phyloP scores from a whole-genome alignment of 2,888 invertebrate species.

The Caenorhabditis parvicauda region DNA sequence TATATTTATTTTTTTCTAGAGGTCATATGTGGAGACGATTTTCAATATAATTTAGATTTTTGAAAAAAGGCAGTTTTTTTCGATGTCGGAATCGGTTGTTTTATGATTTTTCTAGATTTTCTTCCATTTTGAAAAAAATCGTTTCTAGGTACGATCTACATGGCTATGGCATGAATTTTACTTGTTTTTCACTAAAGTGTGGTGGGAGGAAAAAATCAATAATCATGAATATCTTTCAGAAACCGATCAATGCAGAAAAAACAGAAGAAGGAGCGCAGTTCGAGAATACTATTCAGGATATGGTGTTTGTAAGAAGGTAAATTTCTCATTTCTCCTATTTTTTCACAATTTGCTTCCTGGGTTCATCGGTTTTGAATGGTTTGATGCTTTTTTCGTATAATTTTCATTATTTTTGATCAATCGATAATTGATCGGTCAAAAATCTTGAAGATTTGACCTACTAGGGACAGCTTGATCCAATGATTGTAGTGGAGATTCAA shows the following conservation, averaged over 20 bases:
- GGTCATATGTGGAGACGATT: not conserved
- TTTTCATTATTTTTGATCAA: no score
- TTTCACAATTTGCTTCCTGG: no score
- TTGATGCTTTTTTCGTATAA: no score
- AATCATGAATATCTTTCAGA: not conserved
- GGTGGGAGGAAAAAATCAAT: not conserved
- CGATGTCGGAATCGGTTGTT: not conserved
- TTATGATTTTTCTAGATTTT: not conserved
- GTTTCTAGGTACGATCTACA: not conserved
- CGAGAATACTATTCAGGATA: constrained; percentile 58
- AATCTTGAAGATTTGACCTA: no score
- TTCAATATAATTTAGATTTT: not conserved
- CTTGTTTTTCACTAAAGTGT: not conserved
- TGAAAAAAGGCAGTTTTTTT: no score
- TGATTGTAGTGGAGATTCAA: no score
- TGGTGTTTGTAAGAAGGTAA: constrained; percentile 55
- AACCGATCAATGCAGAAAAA: not conserved
- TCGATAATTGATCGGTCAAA: no score
- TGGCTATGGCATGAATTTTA: not conserved
- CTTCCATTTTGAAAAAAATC: not conserved
- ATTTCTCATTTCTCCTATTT: no score
- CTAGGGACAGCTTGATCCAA: no score
- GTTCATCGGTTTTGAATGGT: not conserved
- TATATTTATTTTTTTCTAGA: not conserved
- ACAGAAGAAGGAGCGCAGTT: constrained; percentile 46